These are phyloP conservation scores for Luperina nickerlii DNA, from an alignment of 2,888 invertebrate genomes.

Conservation along the genomic window DNA sequence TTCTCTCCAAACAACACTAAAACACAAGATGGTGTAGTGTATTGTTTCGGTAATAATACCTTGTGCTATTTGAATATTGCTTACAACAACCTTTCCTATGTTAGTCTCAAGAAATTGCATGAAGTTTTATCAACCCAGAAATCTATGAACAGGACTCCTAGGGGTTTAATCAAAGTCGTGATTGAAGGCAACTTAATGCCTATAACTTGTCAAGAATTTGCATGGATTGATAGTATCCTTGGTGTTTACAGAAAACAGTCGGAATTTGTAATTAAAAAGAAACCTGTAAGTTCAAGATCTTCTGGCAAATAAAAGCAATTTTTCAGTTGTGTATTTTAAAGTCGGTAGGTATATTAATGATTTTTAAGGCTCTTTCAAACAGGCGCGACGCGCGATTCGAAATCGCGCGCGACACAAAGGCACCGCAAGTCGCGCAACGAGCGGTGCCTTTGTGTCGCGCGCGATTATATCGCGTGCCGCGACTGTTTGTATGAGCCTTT, in stretches of 20 bases:
- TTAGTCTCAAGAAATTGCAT: constrained; percentile 71
- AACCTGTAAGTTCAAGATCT: neutral
- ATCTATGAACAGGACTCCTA: constrained; percentile 68
- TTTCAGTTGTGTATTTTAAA: too few species aligned
- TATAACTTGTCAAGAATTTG: constrained; percentile 68
- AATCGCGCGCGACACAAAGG: too few species aligned
- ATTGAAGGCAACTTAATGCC: constrained; percentile 66
- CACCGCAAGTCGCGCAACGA: too few species aligned
- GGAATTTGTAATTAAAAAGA: neutral
- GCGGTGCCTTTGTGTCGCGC: too few species aligned
- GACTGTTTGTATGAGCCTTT: too few species aligned
- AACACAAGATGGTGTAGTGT: constrained; percentile 60
- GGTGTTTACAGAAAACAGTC: neutral
- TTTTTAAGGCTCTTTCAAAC: too few species aligned
- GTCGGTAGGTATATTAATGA: too few species aligned
- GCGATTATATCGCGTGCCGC: too few species aligned
- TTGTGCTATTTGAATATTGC: constrained; percentile 78
- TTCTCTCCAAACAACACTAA: constrained; percentile 67
- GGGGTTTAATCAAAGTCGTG: constrained; percentile 44
- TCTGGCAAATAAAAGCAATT: too few species aligned
- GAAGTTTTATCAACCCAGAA: constrained; percentile 73
- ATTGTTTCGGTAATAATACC: constrained; percentile 77
- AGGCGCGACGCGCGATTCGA: too few species aligned
- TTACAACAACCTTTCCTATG: constrained; percentile 76
- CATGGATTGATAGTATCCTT: constrained; percentile 68